Evolutionary conservation across 2,888 invertebrate genomes (phyloP).

Genomic region (Pollenia angustigena): DNA sequence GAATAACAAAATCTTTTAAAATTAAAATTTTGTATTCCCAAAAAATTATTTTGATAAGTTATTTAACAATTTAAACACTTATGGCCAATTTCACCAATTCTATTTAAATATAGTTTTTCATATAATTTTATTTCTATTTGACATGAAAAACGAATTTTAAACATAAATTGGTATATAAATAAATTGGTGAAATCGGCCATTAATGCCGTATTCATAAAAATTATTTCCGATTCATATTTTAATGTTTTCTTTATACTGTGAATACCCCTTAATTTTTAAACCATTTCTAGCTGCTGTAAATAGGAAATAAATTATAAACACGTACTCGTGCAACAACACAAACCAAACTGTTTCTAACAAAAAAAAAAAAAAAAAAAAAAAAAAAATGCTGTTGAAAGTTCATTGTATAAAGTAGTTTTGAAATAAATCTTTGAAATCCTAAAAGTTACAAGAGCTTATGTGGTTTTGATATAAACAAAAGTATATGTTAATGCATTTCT

Average conservation of each 20-base stretch:
- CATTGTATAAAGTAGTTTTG: slow-evolving; percentile 59
- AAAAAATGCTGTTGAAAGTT: slow-evolving; percentile 58
- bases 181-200: not conserved
- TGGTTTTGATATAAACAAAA: slow-evolving; percentile 54
- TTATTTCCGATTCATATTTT: not conserved
- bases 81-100: too few species aligned
- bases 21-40: too few species aligned
- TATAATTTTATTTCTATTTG: too few species aligned
- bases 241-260: not conserved
- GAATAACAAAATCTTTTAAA: too few species aligned
- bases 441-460: slow-evolving; percentile 69
- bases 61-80: not conserved
- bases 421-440: slow-evolving; percentile 67
- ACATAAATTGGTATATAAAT: too few species aligned
- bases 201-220: not conserved
- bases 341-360: not conserved
- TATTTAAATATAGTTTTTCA: too few species aligned
- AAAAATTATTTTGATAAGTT: too few species aligned
- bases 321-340: slow-evolving; percentile 33
- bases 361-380: not conserved
- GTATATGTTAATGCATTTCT: slow-evolving; percentile 33
- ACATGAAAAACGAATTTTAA: too few species aligned
- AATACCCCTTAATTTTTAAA: slow-evolving; percentile 25
- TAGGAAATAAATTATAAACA: slow-evolving; percentile 67
- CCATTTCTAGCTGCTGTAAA: slow-evolving; percentile 37